These are phyloP conservation scores for Micoletzkya japonica DNA, from an alignment of 2,888 invertebrate species.

Conservation along the genomic window DNA sequence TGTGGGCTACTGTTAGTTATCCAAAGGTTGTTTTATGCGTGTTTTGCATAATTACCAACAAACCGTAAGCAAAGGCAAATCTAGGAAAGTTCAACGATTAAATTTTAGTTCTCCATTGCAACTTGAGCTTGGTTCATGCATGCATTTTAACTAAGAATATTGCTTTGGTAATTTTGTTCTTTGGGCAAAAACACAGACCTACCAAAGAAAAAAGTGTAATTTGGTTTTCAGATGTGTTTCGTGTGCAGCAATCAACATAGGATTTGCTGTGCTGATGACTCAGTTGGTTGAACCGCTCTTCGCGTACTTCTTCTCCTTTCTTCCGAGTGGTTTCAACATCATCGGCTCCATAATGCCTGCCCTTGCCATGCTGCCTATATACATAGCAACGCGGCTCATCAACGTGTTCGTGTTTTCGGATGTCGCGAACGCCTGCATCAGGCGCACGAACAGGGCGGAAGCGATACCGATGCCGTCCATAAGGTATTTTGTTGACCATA, in stretches of 20 bases:
- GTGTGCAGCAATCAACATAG: constrained; percentile 13
- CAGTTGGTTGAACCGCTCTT: constrained; percentile 10
- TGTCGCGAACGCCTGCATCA: constrained; percentile 47
- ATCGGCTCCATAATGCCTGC: background rate
- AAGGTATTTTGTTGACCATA: constrained; percentile 24
- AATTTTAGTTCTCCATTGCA: background rate
- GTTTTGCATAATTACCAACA: no score
- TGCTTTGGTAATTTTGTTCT: no score
- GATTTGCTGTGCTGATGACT: constrained; percentile 9
- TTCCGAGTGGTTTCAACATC: background rate
- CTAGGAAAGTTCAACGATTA: background rate
- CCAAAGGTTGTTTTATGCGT: no score
- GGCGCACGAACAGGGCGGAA: constrained; percentile 36
- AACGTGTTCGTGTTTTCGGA: constrained; percentile 57
- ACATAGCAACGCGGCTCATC: constrained; percentile 43
- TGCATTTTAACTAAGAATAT: no score
- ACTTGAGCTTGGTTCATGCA: no score
- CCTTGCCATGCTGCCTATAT: constrained; percentile 38
- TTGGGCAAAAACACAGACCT: no score
- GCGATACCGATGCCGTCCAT: constrained; percentile 32
- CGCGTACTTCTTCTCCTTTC: background rate
- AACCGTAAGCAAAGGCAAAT: background rate
- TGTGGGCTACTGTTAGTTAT: no score
- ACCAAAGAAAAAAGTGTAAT: no score
- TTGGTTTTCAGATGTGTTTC: background rate